phyloP scores from a whole-genome alignment of 2,113 vertebrate species.

The Podarcis muralis region DNA sequence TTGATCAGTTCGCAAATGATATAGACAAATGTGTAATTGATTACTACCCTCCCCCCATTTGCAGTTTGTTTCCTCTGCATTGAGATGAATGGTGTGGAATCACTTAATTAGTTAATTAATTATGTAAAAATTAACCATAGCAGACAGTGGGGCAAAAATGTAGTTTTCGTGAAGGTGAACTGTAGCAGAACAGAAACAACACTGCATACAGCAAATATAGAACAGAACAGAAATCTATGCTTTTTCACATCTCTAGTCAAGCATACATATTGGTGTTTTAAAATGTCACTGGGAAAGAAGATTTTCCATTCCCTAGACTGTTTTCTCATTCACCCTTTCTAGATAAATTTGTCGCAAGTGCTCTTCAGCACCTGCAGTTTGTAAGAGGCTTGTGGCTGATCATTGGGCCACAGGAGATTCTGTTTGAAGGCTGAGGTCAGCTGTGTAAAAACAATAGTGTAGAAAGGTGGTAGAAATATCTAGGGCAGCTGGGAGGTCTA shows the following conservation, averaged over 20 bases:
- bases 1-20: no score
- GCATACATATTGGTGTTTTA: slow-evolving; percentile 2
- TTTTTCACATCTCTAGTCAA: neutral
- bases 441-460: neutral
- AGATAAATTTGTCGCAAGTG: neutral
- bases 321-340: slow-evolving; percentile 15
- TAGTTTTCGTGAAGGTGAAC: no score
- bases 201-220: no score
- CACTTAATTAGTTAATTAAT: no score
- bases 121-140: no score
- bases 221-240: no score
- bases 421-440: neutral
- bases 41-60: no score
- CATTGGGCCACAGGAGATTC: neutral
- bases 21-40: no score
- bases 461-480: neutral
- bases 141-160: no score
- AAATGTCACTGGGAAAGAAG: rapidly evolving
- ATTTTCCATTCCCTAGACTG: neutral
- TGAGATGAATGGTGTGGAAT: no score
- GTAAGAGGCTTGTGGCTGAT: neutral
- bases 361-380: neutral
- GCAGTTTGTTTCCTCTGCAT: no score
- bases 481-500: neutral
- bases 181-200: no score